A percentile compares a stretch with the other conserved stretches of the same genome.
These are phyloP conservation scores for Morphnarchus princeps DNA, from an alignment of 2,113 vertebrate genomes.

Conservation along the genomic window DNA sequence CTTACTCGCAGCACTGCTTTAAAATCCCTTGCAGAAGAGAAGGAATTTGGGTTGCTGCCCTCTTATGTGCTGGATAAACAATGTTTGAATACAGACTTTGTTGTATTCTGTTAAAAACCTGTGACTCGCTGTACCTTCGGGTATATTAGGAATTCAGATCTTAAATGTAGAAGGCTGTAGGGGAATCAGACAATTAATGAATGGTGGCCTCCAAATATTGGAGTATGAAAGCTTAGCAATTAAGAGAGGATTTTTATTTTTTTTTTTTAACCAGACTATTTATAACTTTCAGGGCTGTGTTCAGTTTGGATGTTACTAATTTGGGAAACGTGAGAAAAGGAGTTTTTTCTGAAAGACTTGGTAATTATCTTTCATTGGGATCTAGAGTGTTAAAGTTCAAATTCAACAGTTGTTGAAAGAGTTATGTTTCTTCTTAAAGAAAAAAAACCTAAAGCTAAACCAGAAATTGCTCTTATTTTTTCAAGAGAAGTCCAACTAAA, in stretches of 20 bases:
- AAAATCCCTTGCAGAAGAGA: not conserved
- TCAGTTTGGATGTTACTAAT: constrained; percentile 47
- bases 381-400: constrained; percentile 9
- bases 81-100: not conserved
- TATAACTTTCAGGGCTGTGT: constrained; percentile 17
- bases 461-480: not conserved
- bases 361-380: constrained; percentile 23
- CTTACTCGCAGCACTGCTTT: not conserved
- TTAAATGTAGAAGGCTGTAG: not conserved
- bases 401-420: not conserved
- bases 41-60: not conserved
- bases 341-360: not conserved
- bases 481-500: not conserved
- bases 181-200: not conserved
- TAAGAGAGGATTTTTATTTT: not conserved
- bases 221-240: not conserved
- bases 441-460: not conserved
- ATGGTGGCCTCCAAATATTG: not conserved
- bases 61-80: not conserved
- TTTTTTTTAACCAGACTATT: not conserved
- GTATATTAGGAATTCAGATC: not conserved
- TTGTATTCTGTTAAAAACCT: not conserved
- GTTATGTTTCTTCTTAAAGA: not conserved
- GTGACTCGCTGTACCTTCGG: not conserved
- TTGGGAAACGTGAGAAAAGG: constrained; percentile 59